These are phyloP conservation scores for Eutolmus rufibarbis DNA, from an alignment of 2,888 invertebrate genomes.

Conservation along the genomic window DNA sequence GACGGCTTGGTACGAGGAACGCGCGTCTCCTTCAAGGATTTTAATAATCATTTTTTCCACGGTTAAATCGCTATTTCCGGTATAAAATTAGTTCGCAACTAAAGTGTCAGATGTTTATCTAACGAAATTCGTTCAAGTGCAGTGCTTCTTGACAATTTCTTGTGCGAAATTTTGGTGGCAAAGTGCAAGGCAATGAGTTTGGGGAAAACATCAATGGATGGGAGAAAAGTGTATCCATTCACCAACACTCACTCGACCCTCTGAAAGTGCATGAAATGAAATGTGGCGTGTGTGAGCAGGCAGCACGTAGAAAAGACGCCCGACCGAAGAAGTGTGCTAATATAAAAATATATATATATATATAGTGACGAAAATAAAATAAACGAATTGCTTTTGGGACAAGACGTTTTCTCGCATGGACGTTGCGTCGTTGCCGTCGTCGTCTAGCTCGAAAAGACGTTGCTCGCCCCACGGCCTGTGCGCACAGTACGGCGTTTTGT, in stretches of 20 bases:
- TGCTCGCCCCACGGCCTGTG: neutral
- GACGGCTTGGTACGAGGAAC: constrained; percentile 59
- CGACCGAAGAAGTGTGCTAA: neutral
- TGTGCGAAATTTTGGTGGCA: constrained; percentile 8
- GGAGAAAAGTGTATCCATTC: constrained; percentile 34
- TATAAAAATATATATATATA: neutral
- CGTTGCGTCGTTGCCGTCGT: constrained; percentile 2
- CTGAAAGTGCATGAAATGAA: constrained; percentile 15
- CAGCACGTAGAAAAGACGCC: constrained; percentile 14
- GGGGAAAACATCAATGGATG: constrained; percentile 39
- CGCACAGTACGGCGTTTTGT: neutral
- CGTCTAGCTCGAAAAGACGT: neutral
- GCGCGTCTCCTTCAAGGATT: constrained; percentile 58
- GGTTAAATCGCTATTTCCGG: neutral
- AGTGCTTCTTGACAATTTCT: constrained; percentile 20
- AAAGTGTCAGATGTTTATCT: neutral
- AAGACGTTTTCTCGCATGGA: constrained; percentile 5
- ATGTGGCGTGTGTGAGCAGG: neutral
- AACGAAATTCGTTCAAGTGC: constrained; percentile 8
- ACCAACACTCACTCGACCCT: constrained; percentile 3
- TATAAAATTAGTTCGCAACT: neutral
- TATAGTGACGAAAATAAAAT: constrained; percentile 5
- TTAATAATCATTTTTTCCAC: constrained; percentile 26
- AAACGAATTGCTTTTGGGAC: neutral
- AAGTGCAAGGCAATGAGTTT: constrained; percentile 31